Conservation (phyloP, 1,140 invertebrate species). For the Drosophila ironensis region DNA sequence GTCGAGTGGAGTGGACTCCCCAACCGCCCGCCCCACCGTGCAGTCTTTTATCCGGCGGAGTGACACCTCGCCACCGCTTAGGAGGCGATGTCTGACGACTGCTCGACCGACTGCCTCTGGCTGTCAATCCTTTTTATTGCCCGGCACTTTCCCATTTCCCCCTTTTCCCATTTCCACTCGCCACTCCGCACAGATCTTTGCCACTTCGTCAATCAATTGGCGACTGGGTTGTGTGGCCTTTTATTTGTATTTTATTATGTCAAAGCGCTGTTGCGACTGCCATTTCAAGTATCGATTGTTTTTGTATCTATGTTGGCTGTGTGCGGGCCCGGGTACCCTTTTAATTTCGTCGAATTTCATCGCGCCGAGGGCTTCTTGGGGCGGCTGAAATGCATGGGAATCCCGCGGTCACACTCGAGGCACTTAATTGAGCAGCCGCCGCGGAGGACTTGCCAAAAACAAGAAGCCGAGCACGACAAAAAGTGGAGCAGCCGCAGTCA, state of each 20-base stretch:
- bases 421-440: constrained; percentile 50
- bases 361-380: background rate
- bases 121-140: constrained; percentile 72
- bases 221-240: constrained; percentile 24
- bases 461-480: background rate
- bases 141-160: constrained; percentile 43
- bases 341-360: constrained; percentile 5
- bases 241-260: constrained; percentile 70
- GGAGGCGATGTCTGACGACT: no score
- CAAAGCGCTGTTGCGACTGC: constrained; percentile 68
- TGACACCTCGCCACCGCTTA: constrained; percentile 47
- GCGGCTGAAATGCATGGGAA: constrained; percentile 6
- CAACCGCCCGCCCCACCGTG: background rate
- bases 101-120: constrained; percentile 16
- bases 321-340: background rate
- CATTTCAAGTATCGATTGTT: constrained; percentile 45
- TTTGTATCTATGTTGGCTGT: background rate
- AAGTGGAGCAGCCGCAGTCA: constrained; percentile 19
- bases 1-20: constrained; percentile 7
- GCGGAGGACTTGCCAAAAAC: constrained; percentile 21
- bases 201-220: constrained; percentile 67
- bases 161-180: background rate
- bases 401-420: constrained; percentile 19
- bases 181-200: constrained; percentile 42
- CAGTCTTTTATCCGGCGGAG: constrained; percentile 2